A percentile compares a stretch with the other conserved stretches of the same genome.
Conservation (phyloP, 2,113 vertebrate genomes). For the Otolemur garnettii region DNA sequence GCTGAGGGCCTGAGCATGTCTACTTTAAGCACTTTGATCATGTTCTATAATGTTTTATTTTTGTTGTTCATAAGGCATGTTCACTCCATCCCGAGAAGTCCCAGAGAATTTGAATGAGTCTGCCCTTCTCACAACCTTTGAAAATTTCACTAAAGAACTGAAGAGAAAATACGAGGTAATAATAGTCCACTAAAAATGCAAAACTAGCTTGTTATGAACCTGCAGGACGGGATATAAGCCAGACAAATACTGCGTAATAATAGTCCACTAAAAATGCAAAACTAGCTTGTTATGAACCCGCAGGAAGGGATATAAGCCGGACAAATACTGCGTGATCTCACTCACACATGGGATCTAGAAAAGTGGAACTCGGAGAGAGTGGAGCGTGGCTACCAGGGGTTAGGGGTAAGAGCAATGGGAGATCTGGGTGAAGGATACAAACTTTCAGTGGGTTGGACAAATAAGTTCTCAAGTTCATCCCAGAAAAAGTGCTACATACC, state of each 20-base stretch:
- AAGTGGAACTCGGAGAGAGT: not conserved
- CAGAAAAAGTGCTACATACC: too few species aligned
- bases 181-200: not conserved
- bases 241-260: not conserved
- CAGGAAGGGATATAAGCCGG: not conserved
- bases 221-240: not conserved
- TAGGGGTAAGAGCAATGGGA: not conserved
- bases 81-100: not conserved
- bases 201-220: accelerated
- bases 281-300: accelerated
- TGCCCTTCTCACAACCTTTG: constrained; percentile 88
- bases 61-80: constrained; percentile 31
- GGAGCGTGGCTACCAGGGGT: too few species aligned
- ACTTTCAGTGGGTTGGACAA: not conserved
- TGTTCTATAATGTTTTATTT: not conserved
- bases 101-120: constrained; percentile 74
- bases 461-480: too few species aligned
- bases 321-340: not conserved
- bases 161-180: constrained; percentile 89
- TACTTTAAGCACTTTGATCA: not conserved
- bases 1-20: not conserved
- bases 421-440: not conserved
- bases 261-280: not conserved
- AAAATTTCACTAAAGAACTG: constrained; percentile 87
- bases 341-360: not conserved